Evolutionary conservation across 2,888 invertebrate species (phyloP).

Genomic region (Vanessa cardui): DNA sequence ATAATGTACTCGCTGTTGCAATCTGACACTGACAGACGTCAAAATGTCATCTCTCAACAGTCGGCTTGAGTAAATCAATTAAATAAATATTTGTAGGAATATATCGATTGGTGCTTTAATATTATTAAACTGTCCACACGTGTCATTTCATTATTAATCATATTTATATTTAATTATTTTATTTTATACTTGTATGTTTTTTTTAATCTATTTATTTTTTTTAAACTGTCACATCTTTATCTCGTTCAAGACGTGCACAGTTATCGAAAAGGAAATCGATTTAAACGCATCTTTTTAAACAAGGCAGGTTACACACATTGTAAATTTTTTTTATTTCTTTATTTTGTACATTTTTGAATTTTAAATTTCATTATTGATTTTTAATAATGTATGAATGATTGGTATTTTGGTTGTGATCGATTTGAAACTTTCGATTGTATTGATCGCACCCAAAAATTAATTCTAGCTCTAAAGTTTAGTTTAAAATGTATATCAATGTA

Average conservation of each 20-base stretch:
- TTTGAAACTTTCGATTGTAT: constrained; percentile 51
- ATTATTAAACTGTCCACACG: not conserved
- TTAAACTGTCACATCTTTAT: constrained; percentile 67
- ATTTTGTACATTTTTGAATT: constrained; percentile 32
- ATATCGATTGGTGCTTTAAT: constrained; percentile 9
- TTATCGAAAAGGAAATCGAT: constrained; percentile 37
- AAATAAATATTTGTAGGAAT: not conserved
- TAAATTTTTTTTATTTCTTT: constrained; percentile 20
- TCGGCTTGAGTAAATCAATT: too few relatives aligned
- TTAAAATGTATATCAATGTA: constrained; percentile 60
- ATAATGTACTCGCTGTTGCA: too few relatives aligned
- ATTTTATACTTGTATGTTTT: not conserved
- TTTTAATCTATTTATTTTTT: constrained; percentile 20
- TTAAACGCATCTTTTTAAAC: constrained; percentile 15
- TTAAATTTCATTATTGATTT: constrained; percentile 25
- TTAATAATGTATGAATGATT: constrained; percentile 42
- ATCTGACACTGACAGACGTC: too few relatives aligned
- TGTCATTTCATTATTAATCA: not conserved
- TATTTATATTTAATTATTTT: constrained; percentile 6
- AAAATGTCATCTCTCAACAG: too few relatives aligned
- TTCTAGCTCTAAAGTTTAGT: constrained; percentile 50
- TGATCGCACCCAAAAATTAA: constrained; percentile 73
- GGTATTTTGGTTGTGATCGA: constrained; percentile 78
- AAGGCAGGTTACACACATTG: constrained; percentile 29
- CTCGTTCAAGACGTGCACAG: constrained; percentile 59